Evolutionary conservation across 2,888 invertebrate species (phyloP).

Genomic region (Andrena marginata): DNA sequence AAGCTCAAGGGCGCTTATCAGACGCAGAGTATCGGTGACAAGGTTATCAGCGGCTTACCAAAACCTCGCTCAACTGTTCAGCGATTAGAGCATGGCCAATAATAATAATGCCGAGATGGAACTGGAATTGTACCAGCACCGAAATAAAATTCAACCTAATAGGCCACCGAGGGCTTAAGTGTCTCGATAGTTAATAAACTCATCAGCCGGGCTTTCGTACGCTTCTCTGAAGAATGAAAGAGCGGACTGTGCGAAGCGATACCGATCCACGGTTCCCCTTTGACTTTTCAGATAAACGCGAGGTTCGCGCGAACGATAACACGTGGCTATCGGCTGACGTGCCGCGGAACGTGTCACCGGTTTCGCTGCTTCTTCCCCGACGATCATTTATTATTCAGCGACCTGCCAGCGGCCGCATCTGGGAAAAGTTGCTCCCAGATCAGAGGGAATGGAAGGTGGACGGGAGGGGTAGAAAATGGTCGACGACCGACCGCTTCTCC

Average conservation of each 20-base stretch:
- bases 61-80: background rate
- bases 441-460: conserved; percentile 38
- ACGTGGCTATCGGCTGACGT: conserved; percentile 17
- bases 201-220: background rate
- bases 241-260: background rate
- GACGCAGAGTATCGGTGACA: background rate
- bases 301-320: conserved; percentile 25
- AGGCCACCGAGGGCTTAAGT: no score
- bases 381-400: conserved; percentile 44
- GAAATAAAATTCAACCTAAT: background rate
- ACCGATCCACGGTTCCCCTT: conserved; percentile 12
- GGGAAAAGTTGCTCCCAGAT: conserved; percentile 26
- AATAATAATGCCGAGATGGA: background rate
- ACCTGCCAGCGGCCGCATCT: conserved; percentile 7
- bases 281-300: conserved; percentile 30
- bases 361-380: background rate
- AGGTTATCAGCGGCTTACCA: conserved; percentile 10
- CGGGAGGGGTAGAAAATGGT: conserved; percentile 48
- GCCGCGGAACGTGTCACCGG: conserved; percentile 11
- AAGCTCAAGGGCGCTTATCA: background rate
- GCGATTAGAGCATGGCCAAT: background rate
- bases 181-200: background rate
- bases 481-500: conserved; percentile 46
- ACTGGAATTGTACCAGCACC: background rate
- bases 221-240: no score